Conservation (phyloP, 2,797 vertebrate species). For the Selene dorsalis region DNA sequence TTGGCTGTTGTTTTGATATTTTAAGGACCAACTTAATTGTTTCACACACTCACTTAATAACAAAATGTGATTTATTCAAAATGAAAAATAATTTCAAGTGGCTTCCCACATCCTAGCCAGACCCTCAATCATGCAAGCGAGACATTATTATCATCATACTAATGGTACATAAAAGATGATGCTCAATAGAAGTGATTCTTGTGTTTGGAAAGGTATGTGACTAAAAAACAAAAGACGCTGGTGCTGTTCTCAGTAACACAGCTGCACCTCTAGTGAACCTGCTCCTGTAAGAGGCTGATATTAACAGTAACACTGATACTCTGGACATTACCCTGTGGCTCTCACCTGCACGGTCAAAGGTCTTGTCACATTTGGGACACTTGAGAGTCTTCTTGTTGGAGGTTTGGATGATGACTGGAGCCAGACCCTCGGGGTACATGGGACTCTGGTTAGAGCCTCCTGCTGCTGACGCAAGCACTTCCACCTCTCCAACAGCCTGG, state of each 20-base stretch:
- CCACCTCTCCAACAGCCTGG: conserved; percentile 78
- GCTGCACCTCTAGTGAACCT: not conserved
- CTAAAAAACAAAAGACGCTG: not conserved
- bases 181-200: not conserved
- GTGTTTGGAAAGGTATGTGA: not conserved
- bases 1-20: not conserved
- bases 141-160: not conserved
- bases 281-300: not conserved
- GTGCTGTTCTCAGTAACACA: not conserved
- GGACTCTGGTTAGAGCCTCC: conserved; percentile 70
- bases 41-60: no score
- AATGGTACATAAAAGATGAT: not conserved
- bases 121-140: no score
- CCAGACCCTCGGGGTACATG: conserved; percentile 88
- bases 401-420: conserved; percentile 89
- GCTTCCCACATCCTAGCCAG: not conserved
- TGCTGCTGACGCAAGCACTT: conserved; percentile 58
- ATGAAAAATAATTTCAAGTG: not conserved
- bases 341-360: conserved; percentile 97
- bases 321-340: not conserved
- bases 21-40: not conserved
- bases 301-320: not conserved
- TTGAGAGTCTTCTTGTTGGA: conserved; percentile 92
- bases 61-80: no score
- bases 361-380: conserved; percentile 97